A percentile compares a stretch with the other conserved stretches of the same genome.
Evolutionary conservation across 1,140 invertebrate species (phyloP).

Genomic region (Andricus grossulariae): DNA sequence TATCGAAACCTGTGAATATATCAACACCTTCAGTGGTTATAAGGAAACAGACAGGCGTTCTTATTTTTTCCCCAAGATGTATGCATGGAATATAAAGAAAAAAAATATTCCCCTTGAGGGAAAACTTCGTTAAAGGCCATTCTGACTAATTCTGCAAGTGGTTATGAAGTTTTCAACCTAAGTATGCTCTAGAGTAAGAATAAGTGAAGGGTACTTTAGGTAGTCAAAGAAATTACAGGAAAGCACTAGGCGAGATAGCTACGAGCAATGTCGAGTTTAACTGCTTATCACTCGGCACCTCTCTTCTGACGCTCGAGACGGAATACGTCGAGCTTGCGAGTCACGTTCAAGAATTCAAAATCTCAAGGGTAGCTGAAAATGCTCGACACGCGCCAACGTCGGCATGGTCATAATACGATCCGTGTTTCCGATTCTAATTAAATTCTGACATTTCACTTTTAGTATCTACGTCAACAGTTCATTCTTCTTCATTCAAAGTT

Average conservation of each 20-base stretch:
- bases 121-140: no score
- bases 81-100: background rate
- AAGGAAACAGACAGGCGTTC: background rate
- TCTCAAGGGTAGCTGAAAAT: conserved; percentile 40
- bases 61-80: background rate
- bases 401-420: conserved; percentile 22
- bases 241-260: conserved; percentile 28
- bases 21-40: background rate
- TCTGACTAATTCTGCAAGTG: background rate
- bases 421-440: conserved; percentile 29
- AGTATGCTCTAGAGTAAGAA: background rate
- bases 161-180: conserved; percentile 10
- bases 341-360: conserved; percentile 44
- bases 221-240: conserved; percentile 31
- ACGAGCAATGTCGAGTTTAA: conserved; percentile 22
- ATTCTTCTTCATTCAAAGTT: background rate
- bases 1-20: background rate
- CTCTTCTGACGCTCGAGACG: conserved; percentile 15
- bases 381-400: conserved; percentile 34
- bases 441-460: conserved; percentile 10
- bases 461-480: background rate
- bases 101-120: background rate
- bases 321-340: conserved; percentile 44
- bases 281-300: conserved; percentile 30
- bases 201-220: conserved; percentile 27